Conservation (phyloP, 2,113 vertebrate species). For the Australoheros scitulus region DNA sequence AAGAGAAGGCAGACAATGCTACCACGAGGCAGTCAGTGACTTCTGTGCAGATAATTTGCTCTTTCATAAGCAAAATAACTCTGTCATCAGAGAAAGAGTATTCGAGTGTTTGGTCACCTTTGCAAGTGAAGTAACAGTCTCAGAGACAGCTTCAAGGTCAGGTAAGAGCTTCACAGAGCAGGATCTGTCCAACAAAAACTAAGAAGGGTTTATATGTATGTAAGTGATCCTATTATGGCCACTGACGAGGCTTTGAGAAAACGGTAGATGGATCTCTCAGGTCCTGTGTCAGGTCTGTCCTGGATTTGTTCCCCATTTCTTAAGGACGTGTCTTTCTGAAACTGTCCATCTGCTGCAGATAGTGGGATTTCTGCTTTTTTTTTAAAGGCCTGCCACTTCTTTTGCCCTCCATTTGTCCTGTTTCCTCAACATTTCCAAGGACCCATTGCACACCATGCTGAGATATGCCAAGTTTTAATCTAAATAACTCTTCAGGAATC, state of each 20-base stretch:
- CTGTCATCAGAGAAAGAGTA: not conserved
- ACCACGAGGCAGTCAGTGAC: not conserved
- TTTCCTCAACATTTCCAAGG: not conserved
- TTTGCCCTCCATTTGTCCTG: rapidly evolving
- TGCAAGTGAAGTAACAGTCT: not conserved
- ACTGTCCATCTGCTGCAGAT: rapidly evolving
- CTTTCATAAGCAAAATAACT: not conserved
- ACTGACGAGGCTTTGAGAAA: not conserved
- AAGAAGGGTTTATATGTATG: not conserved
- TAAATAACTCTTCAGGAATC: not conserved
- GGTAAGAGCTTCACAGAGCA: not conserved
- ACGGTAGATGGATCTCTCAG: not conserved
- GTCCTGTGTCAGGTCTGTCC: not conserved
- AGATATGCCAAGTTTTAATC: rapidly evolving
- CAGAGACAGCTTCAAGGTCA: not conserved
- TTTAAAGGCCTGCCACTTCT: too few relatives aligned
- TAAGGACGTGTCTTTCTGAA: not conserved
- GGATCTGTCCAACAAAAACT: not conserved
- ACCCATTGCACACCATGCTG: rapidly evolving
- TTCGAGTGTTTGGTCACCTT: not conserved
- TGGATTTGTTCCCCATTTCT: not conserved
- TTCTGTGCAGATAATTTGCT: not conserved
- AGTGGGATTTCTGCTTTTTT: not conserved
- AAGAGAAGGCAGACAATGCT: not conserved
- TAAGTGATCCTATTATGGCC: not conserved